Base-by-base conservation (phyloP, 2,888 invertebrate species). In the Peribatodes rhomboidaria region DNA sequence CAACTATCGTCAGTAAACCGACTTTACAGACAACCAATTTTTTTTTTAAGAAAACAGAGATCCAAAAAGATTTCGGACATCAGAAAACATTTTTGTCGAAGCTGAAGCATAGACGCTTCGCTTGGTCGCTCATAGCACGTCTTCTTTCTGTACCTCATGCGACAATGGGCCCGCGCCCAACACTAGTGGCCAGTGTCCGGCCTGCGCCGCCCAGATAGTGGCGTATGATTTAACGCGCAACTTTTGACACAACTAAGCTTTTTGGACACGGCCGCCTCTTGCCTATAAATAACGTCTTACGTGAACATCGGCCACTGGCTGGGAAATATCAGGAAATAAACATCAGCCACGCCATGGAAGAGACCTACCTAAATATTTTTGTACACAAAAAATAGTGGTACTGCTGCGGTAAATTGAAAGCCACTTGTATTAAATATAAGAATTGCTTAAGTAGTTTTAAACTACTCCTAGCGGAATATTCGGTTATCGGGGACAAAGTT, bases 181-280 rank as follows among this genome's bases (percentile, higher is more conserved):
- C 84, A 85, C 84, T 87, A 89, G 88, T 89, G 87, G 86, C 84
- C 88, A 87, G 80, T 83, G 94, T 93, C 94, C 94, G 94, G 95
- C 94, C 94, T 95, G 95, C 94, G 94, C 89, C 94, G 94, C 93
- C 93, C 94, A 94, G 95, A 95, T 95, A 95, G 95, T 89, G 88
- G 87, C 92, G 93, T 90, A 94, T 95, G 95, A 95, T 95, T 95
- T 95, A 95, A 94, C 94, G 94, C 94, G 94, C 94, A 95, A 95
- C 95, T 95, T 95, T 95, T 93, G 94, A 94, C 94, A 93, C 92
- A 91, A 93, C 92, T 94, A 93, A 93, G 93, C 94, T 93, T 94
- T 91, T 90, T 89, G 91, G 93, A 94, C 93, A 89, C 85, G 87
- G 83, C 86, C 86, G 87, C 86, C 88, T 88, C 80, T 82, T 80